Base-by-base conservation (phyloP, 2,113 vertebrate genomes). In the Physeter macrocephalus region DNA sequence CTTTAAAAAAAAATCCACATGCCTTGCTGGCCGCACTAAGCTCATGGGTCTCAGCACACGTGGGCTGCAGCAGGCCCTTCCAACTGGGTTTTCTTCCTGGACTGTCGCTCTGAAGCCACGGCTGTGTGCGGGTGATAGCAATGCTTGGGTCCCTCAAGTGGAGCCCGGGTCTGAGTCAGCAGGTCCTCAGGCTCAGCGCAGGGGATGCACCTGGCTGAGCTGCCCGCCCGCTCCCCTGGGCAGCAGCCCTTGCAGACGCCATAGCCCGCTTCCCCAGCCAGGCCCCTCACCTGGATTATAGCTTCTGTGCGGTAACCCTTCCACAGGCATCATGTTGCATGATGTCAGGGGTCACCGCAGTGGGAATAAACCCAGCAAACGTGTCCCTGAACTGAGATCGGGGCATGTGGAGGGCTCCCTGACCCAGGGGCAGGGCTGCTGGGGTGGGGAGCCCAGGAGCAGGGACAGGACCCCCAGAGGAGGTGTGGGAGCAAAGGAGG, bases 231-330 rank as follows among this genome's bases (percentile, higher is more conserved):
- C 81, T 8, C 11, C 29, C 25, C 39, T 2, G 59, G 78, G 59
- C 29, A 14, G 59, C 1, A 8, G 6, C 29, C 11, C 2, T 6
- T 1, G 81, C 39, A 13, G 31, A 34, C 39, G 20, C 57, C 9
- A 3, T 6, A 23, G 81, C 20, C 81, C 59, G 4, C 81, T 20
- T 18, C 59, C 17, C 1, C 3, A 31, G 29, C 18, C 59, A 34
- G 59, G 10, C 18, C 61, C 61, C 39, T 34, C 29, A 2, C 7
- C 59, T 0, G 0, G 59, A 84, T 31, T 11, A 6, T 2, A 29
- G 81, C 39, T 14, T 34, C 29, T 8, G 59, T 12, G 29, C 6
- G 3, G 18, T 43, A 6, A n/a, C 11, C 61, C 82, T 46, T 0
- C 18, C 4, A 61, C 1, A 12, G 18, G 61, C 31, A 10, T 10